phyloP scores from a whole-genome alignment of 2,888 invertebrate genomes.

The Glaucopsyche alexis region DNA sequence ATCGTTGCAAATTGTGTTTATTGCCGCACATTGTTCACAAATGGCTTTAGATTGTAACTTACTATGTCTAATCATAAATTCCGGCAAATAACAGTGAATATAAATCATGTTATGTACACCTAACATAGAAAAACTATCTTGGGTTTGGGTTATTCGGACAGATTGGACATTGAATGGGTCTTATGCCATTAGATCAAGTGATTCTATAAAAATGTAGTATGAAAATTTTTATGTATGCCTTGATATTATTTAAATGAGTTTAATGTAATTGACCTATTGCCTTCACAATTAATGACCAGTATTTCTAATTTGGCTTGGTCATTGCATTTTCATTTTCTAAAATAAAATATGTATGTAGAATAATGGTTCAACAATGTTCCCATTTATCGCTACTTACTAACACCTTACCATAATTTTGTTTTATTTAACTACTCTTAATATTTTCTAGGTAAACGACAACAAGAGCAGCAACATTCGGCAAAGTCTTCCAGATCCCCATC shows the following conservation, averaged over 20 bases:
- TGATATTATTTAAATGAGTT: no score
- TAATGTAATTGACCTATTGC: no score
- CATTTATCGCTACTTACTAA: no score
- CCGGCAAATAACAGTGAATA: neutral
- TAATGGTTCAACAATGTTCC: no score
- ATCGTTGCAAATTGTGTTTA: slow-evolving; percentile 26
- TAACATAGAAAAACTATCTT: neutral
- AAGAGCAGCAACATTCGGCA: slow-evolving; percentile 57
- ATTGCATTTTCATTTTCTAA: no score
- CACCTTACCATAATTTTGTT: no score
- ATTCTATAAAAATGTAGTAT: neutral
- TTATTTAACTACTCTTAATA: neutral
- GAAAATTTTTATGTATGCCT: no score
- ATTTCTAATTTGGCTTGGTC: no score
- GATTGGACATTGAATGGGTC: neutral
- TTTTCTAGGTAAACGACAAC: slow-evolving; percentile 67
- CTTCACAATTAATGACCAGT: no score
- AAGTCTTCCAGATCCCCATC: slow-evolving; percentile 67
- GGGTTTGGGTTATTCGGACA: neutral
- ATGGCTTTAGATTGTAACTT: neutral
- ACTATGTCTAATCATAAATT: slow-evolving; percentile 12
- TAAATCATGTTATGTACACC: slow-evolving; percentile 1
- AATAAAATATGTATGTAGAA: no score
- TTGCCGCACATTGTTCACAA: slow-evolving; percentile 21
- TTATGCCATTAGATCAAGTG: neutral